Conservation (phyloP, 2,113 vertebrate genomes). For the Puma concolor region DNA sequence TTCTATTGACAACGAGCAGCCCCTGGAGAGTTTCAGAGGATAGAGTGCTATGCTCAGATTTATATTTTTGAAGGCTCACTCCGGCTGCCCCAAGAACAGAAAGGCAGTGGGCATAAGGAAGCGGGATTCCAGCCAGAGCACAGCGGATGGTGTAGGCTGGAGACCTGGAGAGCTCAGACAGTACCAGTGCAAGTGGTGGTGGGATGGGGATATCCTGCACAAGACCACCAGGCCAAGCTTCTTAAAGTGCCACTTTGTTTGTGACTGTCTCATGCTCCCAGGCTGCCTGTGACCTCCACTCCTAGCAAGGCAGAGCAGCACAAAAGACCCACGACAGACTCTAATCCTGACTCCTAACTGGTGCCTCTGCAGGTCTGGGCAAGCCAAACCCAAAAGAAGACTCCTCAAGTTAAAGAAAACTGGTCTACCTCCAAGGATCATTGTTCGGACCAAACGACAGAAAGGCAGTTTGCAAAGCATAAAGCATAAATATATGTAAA, state of each 20-base stretch:
- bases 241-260: background rate
- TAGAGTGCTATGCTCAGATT: background rate
- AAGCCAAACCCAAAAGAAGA: background rate
- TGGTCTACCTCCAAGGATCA: background rate
- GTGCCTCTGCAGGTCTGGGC: background rate
- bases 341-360: background rate
- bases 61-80: background rate
- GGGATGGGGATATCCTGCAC: background rate
- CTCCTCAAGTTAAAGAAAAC: background rate
- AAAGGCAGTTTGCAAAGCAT: background rate
- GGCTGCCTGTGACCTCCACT: background rate
- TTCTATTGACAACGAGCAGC: background rate
- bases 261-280: background rate
- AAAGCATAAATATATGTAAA: background rate
- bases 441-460: background rate
- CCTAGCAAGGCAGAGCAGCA: background rate
- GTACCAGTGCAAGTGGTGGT: background rate
- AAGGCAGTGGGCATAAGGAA: background rate
- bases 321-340: background rate
- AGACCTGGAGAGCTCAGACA: background rate
- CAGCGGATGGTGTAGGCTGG: background rate
- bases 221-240: background rate
- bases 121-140: background rate
- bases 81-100: background rate
- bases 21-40: background rate